These are phyloP conservation scores for Acanthis flammea DNA, from an alignment of 2,797 vertebrate genomes.

Conservation along the genomic window DNA sequence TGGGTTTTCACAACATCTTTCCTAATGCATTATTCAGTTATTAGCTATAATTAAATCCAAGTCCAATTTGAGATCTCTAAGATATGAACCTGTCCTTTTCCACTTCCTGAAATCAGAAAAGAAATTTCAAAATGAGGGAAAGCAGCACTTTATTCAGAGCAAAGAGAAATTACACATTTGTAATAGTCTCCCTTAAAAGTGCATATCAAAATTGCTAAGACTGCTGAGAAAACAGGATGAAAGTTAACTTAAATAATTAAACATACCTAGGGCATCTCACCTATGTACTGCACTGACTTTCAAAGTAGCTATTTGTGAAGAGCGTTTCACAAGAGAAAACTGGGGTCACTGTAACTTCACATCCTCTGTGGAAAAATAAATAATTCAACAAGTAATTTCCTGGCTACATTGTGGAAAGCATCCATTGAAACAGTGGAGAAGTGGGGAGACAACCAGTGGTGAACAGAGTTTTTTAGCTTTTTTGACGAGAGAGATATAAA, in stretches of 20 bases:
- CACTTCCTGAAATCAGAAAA: background rate
- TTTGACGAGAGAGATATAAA: background rate
- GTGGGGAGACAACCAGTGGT: background rate
- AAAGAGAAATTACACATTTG: background rate
- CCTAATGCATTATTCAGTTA: background rate
- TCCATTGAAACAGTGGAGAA: background rate
- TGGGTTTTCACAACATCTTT: background rate
- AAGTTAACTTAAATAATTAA: slow-evolving; percentile 37
- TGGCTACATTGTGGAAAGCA: background rate
- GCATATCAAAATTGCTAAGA: background rate
- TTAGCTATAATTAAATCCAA: background rate
- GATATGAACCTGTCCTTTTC: background rate
- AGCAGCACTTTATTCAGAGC: background rate
- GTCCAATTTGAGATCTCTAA: background rate
- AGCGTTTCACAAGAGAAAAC: background rate
- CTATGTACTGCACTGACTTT: background rate
- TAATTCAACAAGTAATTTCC: background rate
- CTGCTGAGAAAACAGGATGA: background rate
- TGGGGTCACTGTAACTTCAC: background rate
- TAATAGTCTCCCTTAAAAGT: background rate
- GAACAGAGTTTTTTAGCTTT: background rate
- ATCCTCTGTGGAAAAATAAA: background rate
- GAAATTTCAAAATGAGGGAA: background rate
- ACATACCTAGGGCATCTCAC: background rate
- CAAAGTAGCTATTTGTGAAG: background rate